Evolutionary conservation across 2,113 vertebrate species (phyloP), one percentile per base, ranked within the genome.

Genomic region (Siphamia tubifer): DNA sequence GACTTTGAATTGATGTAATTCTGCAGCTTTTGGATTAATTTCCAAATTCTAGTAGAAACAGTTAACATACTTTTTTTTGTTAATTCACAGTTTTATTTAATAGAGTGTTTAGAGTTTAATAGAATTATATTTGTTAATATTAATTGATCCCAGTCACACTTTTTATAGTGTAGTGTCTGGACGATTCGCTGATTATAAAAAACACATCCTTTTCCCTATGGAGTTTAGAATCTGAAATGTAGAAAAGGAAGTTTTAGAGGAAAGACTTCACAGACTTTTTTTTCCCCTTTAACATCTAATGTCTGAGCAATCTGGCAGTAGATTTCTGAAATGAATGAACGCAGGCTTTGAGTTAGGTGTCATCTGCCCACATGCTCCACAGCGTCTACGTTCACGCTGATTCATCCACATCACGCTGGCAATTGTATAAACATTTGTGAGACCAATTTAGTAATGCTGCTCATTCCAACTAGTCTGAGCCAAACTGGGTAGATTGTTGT

Each of bases 401-500:
- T 55, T 61, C 25, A 36, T 43, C 44, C 36, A 21, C 19, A 1
- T 67, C 36, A 74, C n/a, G 6, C 28, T 66, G 34, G 30, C 42
- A 71, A 39, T 49, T 52, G 62, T 68, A 40, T 68, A 79, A 79
- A 84, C 62, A 83, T 72, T 63, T 54, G 57, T 52, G 68, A 74
- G 58, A 42, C 55, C 8, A 54, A 72, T 42, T 77, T 51, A 69
- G 64, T 67, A 39, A 57, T 36, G 35, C 10, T 49, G 36, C 21
- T 83, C 68, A 54, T 77, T 69, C 56, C 64, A 53, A 65, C 53
- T 52, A 53, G 35, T 74, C 73, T 24, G 58, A 64, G 44, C 80
- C 36, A 39, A 68, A 77, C 71, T 55, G 65, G 38, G 64, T 53
- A 66, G 82, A 90, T 90, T 87, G 82, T 71, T 84, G 79, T 90